Evolutionary conservation across 92 coral and sea anemone species (phyloP).

Genomic region (Ricordea florida): DNA sequence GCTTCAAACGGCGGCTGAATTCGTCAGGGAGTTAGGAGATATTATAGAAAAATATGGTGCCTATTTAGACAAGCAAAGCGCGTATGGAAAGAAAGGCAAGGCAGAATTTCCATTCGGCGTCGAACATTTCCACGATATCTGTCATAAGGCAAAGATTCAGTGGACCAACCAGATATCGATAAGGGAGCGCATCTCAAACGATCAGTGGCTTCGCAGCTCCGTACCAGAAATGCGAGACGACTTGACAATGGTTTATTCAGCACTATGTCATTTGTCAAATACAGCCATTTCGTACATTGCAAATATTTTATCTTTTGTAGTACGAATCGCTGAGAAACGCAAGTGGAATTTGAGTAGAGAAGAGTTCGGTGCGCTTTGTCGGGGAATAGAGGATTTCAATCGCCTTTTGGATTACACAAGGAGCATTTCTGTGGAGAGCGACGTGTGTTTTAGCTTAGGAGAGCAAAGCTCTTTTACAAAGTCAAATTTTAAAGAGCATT

Average conservation of each 20-base stretch:
- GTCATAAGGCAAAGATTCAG: constrained; percentile 85
- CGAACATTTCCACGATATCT: constrained; percentile 76
- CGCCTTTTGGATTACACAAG: constrained; percentile 67
- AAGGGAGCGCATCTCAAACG: constrained; percentile 54
- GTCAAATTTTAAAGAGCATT: neutral
- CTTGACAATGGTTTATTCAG: constrained; percentile 41
- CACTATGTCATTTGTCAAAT: constrained; percentile 26
- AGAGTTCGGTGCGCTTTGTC: constrained; percentile 51
- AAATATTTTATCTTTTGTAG: constrained; percentile 45
- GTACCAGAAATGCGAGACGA: constrained; percentile 54
- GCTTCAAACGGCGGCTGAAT: constrained; percentile 59
- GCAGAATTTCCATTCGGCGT: constrained; percentile 66
- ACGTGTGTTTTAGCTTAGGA: constrained; percentile 33
- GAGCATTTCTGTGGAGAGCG: constrained; percentile 26
- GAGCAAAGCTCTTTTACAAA: constrained; percentile 7
- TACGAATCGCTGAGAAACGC: constrained; percentile 57
- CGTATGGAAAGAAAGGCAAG: constrained; percentile 26
- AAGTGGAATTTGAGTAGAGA: constrained; percentile 63
- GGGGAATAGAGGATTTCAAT: constrained; percentile 81
- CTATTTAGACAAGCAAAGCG: constrained; percentile 12
- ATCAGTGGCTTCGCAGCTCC: constrained; percentile 44
- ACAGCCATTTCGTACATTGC: constrained; percentile 46
- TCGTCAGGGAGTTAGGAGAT: constrained; percentile 70
- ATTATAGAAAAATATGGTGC: constrained; percentile 56
- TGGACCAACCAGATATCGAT: constrained; percentile 65